Conservation (phyloP, 2,888 invertebrate genomes). For the Acanthosoma haemorrhoidale region DNA sequence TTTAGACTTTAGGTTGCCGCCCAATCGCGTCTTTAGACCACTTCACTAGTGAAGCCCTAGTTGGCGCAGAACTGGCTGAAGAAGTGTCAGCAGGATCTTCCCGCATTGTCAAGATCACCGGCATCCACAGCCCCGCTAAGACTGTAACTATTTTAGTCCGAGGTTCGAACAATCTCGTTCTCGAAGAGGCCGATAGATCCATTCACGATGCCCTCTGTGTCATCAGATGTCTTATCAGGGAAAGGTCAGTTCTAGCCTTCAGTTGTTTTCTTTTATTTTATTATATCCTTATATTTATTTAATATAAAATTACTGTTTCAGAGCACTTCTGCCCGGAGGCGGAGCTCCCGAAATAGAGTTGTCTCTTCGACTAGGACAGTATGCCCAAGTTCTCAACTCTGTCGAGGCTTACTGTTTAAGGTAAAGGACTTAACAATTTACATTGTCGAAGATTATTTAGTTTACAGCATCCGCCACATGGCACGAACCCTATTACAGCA, state of each 20-base stretch:
- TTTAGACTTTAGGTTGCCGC: constrained; percentile 74
- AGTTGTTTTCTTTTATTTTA: background rate
- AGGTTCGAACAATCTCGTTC: constrained; percentile 74
- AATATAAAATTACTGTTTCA: constrained; percentile 39
- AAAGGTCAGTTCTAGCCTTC: constrained; percentile 49
- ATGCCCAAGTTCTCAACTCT: constrained; percentile 78
- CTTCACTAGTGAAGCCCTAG: constrained; percentile 86
- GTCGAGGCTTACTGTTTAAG: constrained; percentile 90
- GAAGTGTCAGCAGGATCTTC: constrained; percentile 77
- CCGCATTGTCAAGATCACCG: constrained; percentile 55
- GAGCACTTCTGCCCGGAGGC: constrained; percentile 88
- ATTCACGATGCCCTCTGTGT: constrained; percentile 83
- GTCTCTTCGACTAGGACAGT: constrained; percentile 72
- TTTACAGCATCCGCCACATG: too few species aligned
- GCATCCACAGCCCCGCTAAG: constrained; percentile 73
- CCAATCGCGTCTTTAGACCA: constrained; percentile 99
- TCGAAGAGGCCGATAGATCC: constrained; percentile 75
- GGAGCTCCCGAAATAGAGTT: constrained; percentile 97
- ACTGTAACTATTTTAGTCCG: constrained; percentile 91
- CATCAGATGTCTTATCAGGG: constrained; percentile 92
- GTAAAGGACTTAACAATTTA: too few species aligned
- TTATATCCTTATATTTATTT: background rate
- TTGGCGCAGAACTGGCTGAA: constrained; percentile 88
- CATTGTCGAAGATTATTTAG: too few species aligned
- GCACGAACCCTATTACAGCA: too few species aligned